phyloP scores from a whole-genome alignment of 2,113 vertebrate species.

The Peromyscus californicus region DNA sequence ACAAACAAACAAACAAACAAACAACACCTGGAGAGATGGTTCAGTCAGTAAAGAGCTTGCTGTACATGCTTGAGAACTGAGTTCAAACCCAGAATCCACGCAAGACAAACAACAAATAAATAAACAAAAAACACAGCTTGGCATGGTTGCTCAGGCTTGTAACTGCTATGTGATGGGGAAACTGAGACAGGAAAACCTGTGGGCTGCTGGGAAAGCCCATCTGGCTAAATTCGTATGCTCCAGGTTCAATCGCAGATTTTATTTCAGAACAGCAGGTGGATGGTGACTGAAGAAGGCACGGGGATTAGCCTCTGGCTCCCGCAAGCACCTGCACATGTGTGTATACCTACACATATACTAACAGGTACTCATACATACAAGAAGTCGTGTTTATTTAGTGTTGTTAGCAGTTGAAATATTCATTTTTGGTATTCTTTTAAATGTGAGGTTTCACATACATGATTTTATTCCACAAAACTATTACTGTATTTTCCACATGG shows the following conservation, averaged over 20 bases:
- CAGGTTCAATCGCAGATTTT: not conserved
- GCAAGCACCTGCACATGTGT: not conserved
- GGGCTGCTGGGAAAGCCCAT: not conserved
- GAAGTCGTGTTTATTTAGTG: not conserved
- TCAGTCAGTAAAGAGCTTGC: not conserved
- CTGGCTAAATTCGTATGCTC: not conserved
- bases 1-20: not conserved
- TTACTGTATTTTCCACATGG: not conserved
- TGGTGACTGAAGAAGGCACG: not conserved
- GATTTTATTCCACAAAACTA: not conserved
- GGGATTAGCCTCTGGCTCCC: not conserved
- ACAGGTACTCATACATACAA: not conserved
- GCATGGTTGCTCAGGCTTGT: too few relatives aligned
- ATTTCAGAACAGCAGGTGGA: not conserved
- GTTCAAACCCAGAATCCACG: not conserved
- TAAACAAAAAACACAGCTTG: not conserved
- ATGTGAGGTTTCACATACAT: constrained; percentile 32
- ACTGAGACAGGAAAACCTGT: not conserved
- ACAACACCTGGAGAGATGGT: not conserved
- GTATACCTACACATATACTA: too few relatives aligned
- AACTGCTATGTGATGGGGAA: too few relatives aligned
- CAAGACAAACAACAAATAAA: not conserved
- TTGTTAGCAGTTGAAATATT: not conserved
- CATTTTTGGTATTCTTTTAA: constrained; percentile 58
- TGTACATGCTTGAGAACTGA: not conserved